phyloP scores from a whole-genome alignment of 2,797 vertebrate species.

The Rhabdophis nuchalis region DNA sequence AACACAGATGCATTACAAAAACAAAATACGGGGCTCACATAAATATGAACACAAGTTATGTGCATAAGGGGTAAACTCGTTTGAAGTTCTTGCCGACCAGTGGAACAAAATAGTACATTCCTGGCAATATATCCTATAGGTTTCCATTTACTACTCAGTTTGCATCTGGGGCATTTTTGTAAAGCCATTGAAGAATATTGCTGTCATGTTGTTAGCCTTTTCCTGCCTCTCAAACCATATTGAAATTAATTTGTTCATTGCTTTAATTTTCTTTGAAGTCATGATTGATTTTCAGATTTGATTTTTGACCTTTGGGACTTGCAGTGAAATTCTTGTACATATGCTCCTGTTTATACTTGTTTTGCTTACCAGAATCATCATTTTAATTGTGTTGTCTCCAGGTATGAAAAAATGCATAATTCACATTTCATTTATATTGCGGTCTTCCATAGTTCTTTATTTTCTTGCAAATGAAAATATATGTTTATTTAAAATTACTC shows the following conservation, averaged over 20 bases:
- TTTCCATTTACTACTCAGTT: neutral
- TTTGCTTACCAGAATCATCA: neutral
- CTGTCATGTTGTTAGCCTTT: slow-evolving; percentile 22
- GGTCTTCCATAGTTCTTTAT: slow-evolving; percentile 15
- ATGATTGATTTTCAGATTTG: slow-evolving; percentile 44
- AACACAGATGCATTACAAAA: neutral
- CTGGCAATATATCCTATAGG: neutral
- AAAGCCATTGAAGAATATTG: neutral
- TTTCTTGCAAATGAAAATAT: neutral
- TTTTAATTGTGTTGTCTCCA: slow-evolving; percentile 21
- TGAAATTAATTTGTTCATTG: slow-evolving; percentile 10
- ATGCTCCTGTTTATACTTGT: neutral
- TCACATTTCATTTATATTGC: slow-evolving; percentile 11
- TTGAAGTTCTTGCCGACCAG: slow-evolving; percentile 6
- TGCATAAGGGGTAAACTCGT: neutral
- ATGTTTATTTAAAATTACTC: neutral
- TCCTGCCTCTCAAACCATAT: slow-evolving; percentile 20
- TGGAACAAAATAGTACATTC: neutral
- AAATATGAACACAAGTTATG: neutral
- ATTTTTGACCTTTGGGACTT: slow-evolving; percentile 36
- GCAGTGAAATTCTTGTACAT: neutral
- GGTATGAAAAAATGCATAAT: slow-evolving; percentile 6
- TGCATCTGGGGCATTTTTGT: neutral
- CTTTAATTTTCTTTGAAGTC: slow-evolving; percentile 7
- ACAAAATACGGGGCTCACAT: neutral